Conservation (phyloP, 2,113 vertebrate species). For the Percopsis transmontana region DNA sequence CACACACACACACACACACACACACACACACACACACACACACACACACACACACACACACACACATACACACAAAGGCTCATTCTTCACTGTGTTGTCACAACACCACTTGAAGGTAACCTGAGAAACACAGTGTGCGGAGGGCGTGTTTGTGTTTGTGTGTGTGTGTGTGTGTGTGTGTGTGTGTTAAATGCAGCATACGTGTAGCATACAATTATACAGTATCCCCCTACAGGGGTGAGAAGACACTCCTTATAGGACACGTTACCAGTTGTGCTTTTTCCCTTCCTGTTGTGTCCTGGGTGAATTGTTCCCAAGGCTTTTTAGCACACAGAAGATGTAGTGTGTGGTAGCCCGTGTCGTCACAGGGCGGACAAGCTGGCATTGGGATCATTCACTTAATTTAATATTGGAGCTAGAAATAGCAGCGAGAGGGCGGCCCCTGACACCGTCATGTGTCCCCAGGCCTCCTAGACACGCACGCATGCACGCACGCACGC, state of each 20-base stretch:
- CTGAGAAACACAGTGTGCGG: constrained; percentile 36
- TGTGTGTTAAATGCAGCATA: constrained; percentile 13
- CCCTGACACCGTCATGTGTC: constrained; percentile 12
- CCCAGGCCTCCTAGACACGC: constrained; percentile 5
- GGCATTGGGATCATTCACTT: constrained; percentile 19
- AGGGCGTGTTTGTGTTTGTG: constrained; percentile 17
- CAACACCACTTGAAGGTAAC: constrained; percentile 21
- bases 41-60: not conserved
- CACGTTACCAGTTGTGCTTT: not conserved
- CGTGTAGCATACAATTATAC: not conserved
- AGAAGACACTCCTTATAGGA: not conserved
- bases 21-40: too few relatives aligned
- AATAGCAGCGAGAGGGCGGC: constrained; percentile 23
- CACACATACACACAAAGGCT: constrained; percentile 31
- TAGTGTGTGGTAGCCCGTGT: not conserved
- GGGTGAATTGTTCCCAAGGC: not conserved
- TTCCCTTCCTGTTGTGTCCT: not conserved
- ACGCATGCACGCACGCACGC: constrained; percentile 1
- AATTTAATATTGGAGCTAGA: constrained; percentile 31
- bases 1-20: too few relatives aligned
- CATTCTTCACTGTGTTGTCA: constrained; percentile 48
- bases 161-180: constrained; percentile 20
- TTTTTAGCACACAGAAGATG: not conserved
- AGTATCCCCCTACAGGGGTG: not conserved
- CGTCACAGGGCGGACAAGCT: constrained; percentile 20